A percentile compares a stretch with the other conserved stretches of the same genome.
Conservation (phyloP, 1,140 invertebrate genomes). For the Hyles vespertilio region DNA sequence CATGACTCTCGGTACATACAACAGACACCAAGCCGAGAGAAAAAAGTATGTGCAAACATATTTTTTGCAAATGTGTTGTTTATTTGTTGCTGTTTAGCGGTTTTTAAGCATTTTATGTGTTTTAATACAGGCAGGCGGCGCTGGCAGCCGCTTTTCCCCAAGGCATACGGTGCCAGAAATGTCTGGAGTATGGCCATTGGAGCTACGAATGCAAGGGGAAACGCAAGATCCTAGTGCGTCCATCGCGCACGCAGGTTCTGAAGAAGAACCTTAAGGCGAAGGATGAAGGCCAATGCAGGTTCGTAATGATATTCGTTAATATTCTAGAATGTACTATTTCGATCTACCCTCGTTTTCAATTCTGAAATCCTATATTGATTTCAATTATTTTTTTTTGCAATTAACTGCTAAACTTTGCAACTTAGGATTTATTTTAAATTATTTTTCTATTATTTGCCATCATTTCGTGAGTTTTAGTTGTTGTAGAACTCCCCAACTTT, state of each 20-base stretch:
- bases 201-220: conserved; percentile 95
- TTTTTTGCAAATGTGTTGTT: conserved; percentile 14
- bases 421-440: background rate
- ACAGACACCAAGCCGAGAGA: conserved; percentile 59
- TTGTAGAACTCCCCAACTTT: no score
- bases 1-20: conserved; percentile 67
- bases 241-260: conserved; percentile 87
- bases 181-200: conserved; percentile 93
- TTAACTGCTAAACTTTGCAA: no score
- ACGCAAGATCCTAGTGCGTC: conserved; percentile 89
- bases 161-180: conserved; percentile 91
- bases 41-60: conserved; percentile 48
- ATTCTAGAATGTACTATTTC: background rate
- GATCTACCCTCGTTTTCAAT: background rate
- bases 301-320: conserved; percentile 14
- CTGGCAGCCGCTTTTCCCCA: conserved; percentile 79
- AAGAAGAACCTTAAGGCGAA: conserved; percentile 83
- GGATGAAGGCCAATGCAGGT: conserved; percentile 69
- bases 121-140: conserved; percentile 68
- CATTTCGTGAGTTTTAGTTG: background rate
- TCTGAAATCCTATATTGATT: no score
- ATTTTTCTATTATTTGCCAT: conserved; percentile 15
- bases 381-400: no score
- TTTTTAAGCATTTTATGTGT: background rate
- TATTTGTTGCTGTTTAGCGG: background rate